Conservation (phyloP, 1,140 invertebrate genomes). For the Drosophila baimaii region DNA sequence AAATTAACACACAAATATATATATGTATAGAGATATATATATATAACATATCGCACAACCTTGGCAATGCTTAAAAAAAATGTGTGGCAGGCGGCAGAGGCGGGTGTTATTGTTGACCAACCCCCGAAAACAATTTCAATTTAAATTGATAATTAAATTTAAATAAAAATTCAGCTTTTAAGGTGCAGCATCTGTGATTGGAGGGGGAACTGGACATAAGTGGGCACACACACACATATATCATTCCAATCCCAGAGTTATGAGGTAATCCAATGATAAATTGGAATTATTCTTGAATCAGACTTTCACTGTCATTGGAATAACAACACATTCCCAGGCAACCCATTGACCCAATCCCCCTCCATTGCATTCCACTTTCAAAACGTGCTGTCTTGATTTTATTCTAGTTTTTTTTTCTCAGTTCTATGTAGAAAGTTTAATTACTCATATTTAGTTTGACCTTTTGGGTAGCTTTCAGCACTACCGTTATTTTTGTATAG, state of each 20-base stretch:
- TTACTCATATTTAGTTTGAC: constrained; percentile 56
- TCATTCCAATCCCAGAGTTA: constrained; percentile 21
- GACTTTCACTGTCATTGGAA: not conserved
- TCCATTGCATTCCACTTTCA: constrained; percentile 14
- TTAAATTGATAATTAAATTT: constrained; percentile 73
- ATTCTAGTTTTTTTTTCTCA: constrained; percentile 13
- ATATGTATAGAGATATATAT: not conserved
- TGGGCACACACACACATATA: not conserved
- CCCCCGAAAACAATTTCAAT: constrained; percentile 61
- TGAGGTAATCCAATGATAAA: constrained; percentile 33
- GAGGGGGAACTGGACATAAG: constrained; percentile 3
- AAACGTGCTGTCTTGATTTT: constrained; percentile 27
- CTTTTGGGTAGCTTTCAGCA: constrained; percentile 44
- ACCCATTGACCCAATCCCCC: constrained; percentile 32
- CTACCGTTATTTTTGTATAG: constrained; percentile 41
- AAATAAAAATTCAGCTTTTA: constrained; percentile 53
- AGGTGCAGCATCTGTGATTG: constrained; percentile 33
- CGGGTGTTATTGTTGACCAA: constrained; percentile 10
- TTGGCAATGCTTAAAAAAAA: constrained; percentile 38
- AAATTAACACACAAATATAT: constrained; percentile 37
- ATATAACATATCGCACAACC: constrained; percentile 31
- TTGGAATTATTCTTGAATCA: constrained; percentile 3
- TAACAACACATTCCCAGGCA: too few relatives aligned
- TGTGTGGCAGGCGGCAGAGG: constrained; percentile 10
- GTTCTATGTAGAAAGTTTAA: constrained; percentile 20